Conservation (phyloP, 2,113 vertebrate genomes). For the Phoxinus phoxinus region DNA sequence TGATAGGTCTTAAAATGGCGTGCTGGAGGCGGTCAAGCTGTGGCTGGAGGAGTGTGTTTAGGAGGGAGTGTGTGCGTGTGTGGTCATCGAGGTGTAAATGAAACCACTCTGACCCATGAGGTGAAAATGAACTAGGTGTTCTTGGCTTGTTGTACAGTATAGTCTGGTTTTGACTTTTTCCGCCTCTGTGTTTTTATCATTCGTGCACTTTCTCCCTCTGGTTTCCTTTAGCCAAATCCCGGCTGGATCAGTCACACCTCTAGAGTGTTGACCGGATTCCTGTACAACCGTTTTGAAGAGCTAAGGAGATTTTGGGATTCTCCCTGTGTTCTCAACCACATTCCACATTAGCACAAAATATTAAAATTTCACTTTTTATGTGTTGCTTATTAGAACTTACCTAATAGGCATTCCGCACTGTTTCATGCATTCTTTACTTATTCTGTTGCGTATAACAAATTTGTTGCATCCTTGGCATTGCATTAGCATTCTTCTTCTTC, state of each 20-base stretch:
- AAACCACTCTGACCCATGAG: slow-evolving; percentile 55
- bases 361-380: not conserved
- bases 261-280: not conserved
- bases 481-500: too few species aligned
- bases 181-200: not conserved
- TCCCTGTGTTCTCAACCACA: not conserved
- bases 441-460: too few species aligned
- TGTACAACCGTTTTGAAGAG: not conserved
- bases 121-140: slow-evolving; percentile 55
- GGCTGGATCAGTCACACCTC: not conserved
- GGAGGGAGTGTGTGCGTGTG: slow-evolving; percentile 34
- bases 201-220: not conserved
- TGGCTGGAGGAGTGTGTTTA: slow-evolving; percentile 23
- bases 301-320: not conserved
- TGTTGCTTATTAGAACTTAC: not conserved
- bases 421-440: too few species aligned
- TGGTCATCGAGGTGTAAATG: slow-evolving; percentile 58
- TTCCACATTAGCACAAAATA: not conserved
- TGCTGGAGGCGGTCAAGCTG: slow-evolving; percentile 32
- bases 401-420: not conserved
- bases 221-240: not conserved
- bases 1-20: not conserved
- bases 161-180: not conserved
- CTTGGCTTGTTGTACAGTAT: not conserved
- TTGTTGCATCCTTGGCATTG: too few species aligned